A percentile compares a stretch with the other conserved stretches of the same genome.
These are phyloP conservation scores for Picus viridis DNA, from an alignment of 2,797 vertebrate species.

Conservation along the genomic window DNA sequence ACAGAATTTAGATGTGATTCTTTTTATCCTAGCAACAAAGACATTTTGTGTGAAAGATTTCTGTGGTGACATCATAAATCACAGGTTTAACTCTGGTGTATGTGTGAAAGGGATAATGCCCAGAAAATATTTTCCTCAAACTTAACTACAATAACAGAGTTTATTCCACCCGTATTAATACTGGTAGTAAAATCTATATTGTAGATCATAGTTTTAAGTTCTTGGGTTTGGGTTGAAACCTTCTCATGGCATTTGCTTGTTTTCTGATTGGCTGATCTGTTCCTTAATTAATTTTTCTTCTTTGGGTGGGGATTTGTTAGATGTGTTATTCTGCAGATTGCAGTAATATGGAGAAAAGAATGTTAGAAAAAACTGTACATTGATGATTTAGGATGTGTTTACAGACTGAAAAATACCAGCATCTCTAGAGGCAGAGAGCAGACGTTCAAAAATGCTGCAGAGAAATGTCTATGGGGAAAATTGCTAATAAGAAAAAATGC, in stretches of 20 bases:
- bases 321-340: neutral
- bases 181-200: neutral
- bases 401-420: neutral
- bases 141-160: neutral
- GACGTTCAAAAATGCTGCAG: neutral
- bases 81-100: neutral
- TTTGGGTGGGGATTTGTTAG: neutral
- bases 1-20: neutral
- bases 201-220: neutral
- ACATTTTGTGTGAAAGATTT: neutral
- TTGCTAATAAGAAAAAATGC: neutral
- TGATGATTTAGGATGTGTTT: neutral
- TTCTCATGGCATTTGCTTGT: neutral
- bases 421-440: neutral
- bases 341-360: neutral
- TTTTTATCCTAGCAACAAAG: neutral
- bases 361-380: neutral
- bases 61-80: neutral
- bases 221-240: neutral
- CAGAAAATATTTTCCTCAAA: neutral
- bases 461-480: neutral
- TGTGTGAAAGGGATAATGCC: neutral
- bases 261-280: neutral
- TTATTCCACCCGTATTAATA: neutral
- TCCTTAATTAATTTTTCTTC: neutral